Evolutionary conservation across 1,140 invertebrate species (phyloP).

Genomic region (Asobara japonica): DNA sequence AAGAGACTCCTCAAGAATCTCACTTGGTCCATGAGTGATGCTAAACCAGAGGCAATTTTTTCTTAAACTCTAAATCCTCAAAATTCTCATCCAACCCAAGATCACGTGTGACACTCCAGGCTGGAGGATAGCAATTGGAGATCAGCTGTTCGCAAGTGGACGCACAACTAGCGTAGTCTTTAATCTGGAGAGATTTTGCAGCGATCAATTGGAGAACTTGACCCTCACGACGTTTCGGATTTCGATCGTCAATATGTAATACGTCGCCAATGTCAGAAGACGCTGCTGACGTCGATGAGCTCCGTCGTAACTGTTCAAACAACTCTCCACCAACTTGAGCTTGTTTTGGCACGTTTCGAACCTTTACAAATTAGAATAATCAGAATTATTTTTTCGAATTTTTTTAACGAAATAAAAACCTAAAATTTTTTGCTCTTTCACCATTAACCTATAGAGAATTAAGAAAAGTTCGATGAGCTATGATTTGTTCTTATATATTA

Average conservation of each 20-base stretch:
- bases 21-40: constrained; percentile 67
- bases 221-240: constrained; percentile 65
- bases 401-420: too few relatives aligned
- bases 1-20: constrained; percentile 68
- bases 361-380: too few relatives aligned
- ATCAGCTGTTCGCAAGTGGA: constrained; percentile 68
- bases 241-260: constrained; percentile 67
- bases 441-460: too few relatives aligned
- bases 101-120: constrained; percentile 68
- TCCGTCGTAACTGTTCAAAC: constrained; percentile 64
- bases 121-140: constrained; percentile 63
- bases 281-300: constrained; percentile 70
- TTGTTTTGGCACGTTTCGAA: constrained; percentile 67
- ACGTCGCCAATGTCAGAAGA: constrained; percentile 69
- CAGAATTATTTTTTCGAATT: too few relatives aligned
- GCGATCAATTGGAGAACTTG: constrained; percentile 71
- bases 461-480: too few relatives aligned
- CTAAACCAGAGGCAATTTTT: constrained; percentile 68
- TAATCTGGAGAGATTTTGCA: constrained; percentile 68
- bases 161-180: constrained; percentile 67
- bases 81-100: constrained; percentile 67
- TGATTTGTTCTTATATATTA: too few relatives aligned
- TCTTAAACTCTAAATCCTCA: constrained; percentile 65
- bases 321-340: constrained; percentile 68
- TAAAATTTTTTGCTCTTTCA: too few relatives aligned